A percentile compares a stretch with the other conserved stretches of the same genome.
Conservation (phyloP, 1,140 invertebrate species). For the Nasonia vitripennis region DNA sequence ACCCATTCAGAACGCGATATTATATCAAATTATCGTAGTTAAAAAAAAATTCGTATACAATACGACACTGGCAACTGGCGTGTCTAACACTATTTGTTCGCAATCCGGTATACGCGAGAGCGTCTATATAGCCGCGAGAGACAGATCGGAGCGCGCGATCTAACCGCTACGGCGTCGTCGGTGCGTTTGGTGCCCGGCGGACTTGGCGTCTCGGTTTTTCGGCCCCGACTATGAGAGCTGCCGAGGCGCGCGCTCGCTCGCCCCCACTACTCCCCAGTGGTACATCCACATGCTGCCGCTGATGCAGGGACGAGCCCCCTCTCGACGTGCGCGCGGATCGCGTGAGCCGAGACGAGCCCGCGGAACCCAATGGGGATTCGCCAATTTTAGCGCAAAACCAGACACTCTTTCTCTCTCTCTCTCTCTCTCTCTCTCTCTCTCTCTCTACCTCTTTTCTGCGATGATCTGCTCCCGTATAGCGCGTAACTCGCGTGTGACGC, state of each 20-base stretch:
- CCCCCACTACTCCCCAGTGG: not conserved
- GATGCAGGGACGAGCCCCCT: conserved; percentile 15
- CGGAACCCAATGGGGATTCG: conserved; percentile 4
- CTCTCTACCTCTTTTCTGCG: not conserved
- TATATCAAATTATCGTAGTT: no score
- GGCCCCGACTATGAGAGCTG: not conserved
- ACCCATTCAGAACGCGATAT: not conserved
- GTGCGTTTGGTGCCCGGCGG: conserved; percentile 27
- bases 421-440: not conserved
- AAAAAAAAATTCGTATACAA: no score
- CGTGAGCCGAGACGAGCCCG: conserved; percentile 35
- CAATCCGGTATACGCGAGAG: no score
- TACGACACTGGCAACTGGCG: no score
- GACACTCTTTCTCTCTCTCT: not conserved
- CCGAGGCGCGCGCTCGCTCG: conserved; percentile 14
- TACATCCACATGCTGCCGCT: not conserved
- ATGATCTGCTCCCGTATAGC: not conserved
- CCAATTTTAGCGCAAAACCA: conserved; percentile 24
- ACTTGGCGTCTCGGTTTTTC: conserved; percentile 47
- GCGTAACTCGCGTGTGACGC: not conserved
- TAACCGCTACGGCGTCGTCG: conserved; percentile 11
- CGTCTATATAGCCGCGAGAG: no score
- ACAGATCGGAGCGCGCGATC: conserved; percentile 24
- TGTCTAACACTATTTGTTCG: no score
- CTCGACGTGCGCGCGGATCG: conserved; percentile 20